A percentile compares a stretch with the other conserved stretches of the same genome.
phyloP scores from a whole-genome alignment of 2,888 invertebrate species.

The Morpho helenor region DNA sequence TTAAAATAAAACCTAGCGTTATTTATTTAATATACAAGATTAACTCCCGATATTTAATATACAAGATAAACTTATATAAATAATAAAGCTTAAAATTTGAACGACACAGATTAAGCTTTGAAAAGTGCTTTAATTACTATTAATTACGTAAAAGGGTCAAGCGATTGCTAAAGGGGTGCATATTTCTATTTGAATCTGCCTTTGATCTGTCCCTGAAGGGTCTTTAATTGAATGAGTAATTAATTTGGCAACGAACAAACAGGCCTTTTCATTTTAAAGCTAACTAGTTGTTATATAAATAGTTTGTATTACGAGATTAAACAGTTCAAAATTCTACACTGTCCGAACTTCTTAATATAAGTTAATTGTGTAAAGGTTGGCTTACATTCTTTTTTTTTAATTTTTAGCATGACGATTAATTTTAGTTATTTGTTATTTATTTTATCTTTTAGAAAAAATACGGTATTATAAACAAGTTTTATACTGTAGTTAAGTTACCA shows the following conservation, averaged over 20 bases:
- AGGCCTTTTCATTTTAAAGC: slow-evolving; percentile 3
- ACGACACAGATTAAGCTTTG: slow-evolving; percentile 3
- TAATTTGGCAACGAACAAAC: slow-evolving; percentile 15
- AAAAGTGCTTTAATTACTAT: slow-evolving; percentile 16
- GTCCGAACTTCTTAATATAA: background rate
- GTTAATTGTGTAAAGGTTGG: too few species aligned
- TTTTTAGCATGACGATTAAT: too few species aligned
- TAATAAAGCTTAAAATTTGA: background rate
- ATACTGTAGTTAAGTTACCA: too few species aligned
- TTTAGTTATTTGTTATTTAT: too few species aligned
- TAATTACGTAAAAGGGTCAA: slow-evolving; percentile 26
- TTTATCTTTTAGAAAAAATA: too few species aligned
- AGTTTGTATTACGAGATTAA: background rate
- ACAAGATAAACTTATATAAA: background rate
- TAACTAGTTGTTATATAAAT: slow-evolving; percentile 5
- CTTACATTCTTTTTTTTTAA: too few species aligned
- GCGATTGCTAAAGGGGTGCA: slow-evolving; percentile 23
- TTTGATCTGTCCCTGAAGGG: slow-evolving; percentile 22
- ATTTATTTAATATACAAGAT: too few species aligned
- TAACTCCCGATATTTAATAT: too few species aligned
- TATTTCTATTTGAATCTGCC: slow-evolving; percentile 23
- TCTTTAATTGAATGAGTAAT: slow-evolving; percentile 18
- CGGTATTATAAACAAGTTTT: too few species aligned
- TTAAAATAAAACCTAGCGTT: too few species aligned
- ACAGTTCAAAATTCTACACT: background rate